Evolutionary conservation across 2,113 vertebrate genomes (phyloP).

Genomic region (Hippocampus comes): DNA sequence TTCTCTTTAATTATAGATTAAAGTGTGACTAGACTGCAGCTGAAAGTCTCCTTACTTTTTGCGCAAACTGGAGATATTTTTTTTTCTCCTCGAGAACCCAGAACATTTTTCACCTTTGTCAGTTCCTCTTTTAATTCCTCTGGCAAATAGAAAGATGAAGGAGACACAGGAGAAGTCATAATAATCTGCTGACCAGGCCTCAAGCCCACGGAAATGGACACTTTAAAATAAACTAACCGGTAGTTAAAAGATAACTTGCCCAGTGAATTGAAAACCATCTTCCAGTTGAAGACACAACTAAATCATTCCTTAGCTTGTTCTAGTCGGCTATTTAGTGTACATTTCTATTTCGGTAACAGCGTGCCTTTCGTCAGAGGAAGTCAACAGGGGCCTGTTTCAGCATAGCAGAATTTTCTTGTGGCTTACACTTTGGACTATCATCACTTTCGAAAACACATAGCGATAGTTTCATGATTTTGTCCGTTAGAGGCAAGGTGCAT

Average conservation of each 20-base stretch:
- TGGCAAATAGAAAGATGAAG: not conserved
- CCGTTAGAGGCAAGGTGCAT: too few species aligned
- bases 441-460: not conserved
- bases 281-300: not conserved
- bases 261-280: not conserved
- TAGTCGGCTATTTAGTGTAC: not conserved
- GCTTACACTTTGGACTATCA: not conserved
- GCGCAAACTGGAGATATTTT: slow-evolving; percentile 23
- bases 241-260: slow-evolving; percentile 33
- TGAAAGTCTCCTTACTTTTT: slow-evolving; percentile 33
- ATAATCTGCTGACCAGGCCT: slow-evolving; percentile 13
- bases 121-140: slow-evolving; percentile 3
- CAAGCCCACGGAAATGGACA: slow-evolving; percentile 16
- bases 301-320: not conserved
- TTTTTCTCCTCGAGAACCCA: slow-evolving; percentile 18
- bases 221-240: slow-evolving; percentile 8
- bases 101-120: slow-evolving; percentile 25
- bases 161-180: not conserved
- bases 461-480: not conserved
- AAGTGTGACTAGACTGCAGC: slow-evolving; percentile 46
- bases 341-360: slow-evolving; percentile 1
- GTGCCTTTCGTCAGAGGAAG: not conserved
- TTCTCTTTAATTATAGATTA: slow-evolving; percentile 70
- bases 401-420: slow-evolving; percentile 10
- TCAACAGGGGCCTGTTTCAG: slow-evolving; percentile 34